Conservation (phyloP, 2,113 vertebrate genomes). For the Pyxicephalus adspersus region DNA sequence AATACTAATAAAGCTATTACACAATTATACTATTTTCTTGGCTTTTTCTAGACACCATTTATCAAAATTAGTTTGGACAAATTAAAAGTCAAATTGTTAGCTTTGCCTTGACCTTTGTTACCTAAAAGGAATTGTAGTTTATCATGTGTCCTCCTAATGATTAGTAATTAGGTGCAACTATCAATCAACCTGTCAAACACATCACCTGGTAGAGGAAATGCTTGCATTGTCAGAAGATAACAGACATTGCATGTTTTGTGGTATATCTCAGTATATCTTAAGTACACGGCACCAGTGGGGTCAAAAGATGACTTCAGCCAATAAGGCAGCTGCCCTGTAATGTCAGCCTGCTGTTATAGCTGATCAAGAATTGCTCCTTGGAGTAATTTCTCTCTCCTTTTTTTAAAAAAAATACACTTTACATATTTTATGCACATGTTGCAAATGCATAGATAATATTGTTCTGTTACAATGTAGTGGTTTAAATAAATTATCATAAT, state of each 20-base stretch:
- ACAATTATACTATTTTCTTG: neutral
- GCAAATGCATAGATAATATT: too few species aligned
- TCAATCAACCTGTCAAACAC: conserved; percentile 30
- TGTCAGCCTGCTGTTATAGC: too few species aligned
- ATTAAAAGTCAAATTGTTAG: neutral
- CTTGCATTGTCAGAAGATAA: conserved; percentile 16
- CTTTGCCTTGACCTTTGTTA: conserved; percentile 10
- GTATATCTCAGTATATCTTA: neutral
- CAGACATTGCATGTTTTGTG: neutral
- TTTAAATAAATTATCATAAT: too few species aligned
- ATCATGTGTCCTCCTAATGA: conserved; percentile 3
- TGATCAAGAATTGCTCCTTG: too few species aligned
- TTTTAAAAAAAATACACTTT: too few species aligned
- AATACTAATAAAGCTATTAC: neutral
- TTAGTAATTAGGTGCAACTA: conserved; percentile 18
- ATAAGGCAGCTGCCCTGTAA: too few species aligned
- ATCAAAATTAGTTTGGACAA: conserved; percentile 4
- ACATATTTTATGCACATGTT: too few species aligned
- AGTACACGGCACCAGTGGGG: too few species aligned
- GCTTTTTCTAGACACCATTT: neutral
- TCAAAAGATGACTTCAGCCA: too few species aligned
- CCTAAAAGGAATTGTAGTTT: neutral
- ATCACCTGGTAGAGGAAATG: conserved; percentile 10
- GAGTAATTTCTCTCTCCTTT: too few species aligned
- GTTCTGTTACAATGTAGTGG: too few species aligned